Evolutionary conservation across 2,888 invertebrate species (phyloP).

Genomic region (Dryadula phaetusa): DNA sequence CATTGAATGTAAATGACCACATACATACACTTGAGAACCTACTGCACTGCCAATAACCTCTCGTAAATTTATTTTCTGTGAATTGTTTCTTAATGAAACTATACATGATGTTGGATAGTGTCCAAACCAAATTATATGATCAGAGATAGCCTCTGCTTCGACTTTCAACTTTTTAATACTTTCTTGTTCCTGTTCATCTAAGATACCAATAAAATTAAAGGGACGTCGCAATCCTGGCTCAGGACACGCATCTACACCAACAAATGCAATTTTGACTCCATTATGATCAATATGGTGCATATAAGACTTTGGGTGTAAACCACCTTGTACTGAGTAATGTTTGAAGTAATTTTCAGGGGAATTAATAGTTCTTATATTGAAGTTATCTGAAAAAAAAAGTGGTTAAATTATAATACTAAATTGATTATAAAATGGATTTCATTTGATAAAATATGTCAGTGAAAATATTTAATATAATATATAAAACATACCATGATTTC

Average conservation of each 20-base stretch:
- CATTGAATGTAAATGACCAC: conserved; percentile 95
- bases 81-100: conserved; percentile 82
- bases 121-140: conserved; percentile 88
- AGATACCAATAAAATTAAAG: conserved; percentile 94
- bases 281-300: conserved; percentile 83
- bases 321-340: conserved; percentile 92
- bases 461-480: neutral
- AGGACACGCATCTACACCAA: conserved; percentile 94
- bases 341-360: conserved; percentile 90
- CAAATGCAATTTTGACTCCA: conserved; percentile 89
- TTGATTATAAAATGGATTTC: no score
- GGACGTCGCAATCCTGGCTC: conserved; percentile 94
- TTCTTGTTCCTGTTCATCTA: conserved; percentile 84
- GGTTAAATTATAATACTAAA: neutral
- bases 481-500: conserved; percentile 91
- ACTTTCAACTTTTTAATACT: conserved; percentile 83
- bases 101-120: conserved; percentile 97
- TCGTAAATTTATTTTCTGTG: conserved; percentile 79
- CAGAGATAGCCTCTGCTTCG: conserved; percentile 77
- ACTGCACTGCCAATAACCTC: conserved; percentile 84
- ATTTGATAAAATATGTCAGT: no score
- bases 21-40: conserved; percentile 90
- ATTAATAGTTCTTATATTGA: conserved; percentile 89
- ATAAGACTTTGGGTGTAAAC: conserved; percentile 88
- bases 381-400: conserved; percentile 89